These are phyloP conservation scores for Macquaria ambigua DNA, from an alignment of 2,113 vertebrate genomes.

Conservation along the genomic window DNA sequence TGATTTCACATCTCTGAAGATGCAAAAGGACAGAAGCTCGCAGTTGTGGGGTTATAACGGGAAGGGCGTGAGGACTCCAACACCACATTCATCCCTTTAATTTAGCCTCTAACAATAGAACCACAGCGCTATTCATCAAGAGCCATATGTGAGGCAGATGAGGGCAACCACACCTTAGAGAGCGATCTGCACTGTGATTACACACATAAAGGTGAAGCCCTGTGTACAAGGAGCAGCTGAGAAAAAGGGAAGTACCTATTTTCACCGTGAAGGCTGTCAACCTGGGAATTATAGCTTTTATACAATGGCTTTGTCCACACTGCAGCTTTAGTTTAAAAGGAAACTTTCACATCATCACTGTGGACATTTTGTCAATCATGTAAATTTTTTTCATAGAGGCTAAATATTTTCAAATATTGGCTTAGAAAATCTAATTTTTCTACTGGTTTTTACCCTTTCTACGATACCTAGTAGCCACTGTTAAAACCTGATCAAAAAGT, in stretches of 20 bases:
- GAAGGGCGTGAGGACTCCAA: slow-evolving; percentile 51
- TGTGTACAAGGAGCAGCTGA: neutral
- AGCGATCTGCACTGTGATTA: slow-evolving; percentile 24
- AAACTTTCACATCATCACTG: neutral
- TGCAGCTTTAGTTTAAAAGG: neutral
- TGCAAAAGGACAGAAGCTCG: slow-evolving; percentile 50
- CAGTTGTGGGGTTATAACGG: slow-evolving; percentile 29
- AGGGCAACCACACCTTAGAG: slow-evolving; percentile 50
- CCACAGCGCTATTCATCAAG: slow-evolving; percentile 35
- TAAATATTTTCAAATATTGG: neutral
- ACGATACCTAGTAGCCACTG: neutral
- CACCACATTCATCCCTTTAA: slow-evolving; percentile 59
- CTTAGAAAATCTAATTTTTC: neutral
- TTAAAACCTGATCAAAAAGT: neutral
- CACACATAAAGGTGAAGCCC: slow-evolving; percentile 2
- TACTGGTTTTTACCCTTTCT: neutral
- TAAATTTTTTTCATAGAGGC: neutral
- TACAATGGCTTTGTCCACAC: neutral
- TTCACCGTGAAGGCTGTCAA: neutral
- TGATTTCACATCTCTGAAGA: slow-evolving; percentile 70
- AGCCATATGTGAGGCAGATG: slow-evolving; percentile 33
- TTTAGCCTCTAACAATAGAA: slow-evolving; percentile 63
- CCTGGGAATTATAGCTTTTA: neutral
- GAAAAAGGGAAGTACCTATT: neutral
- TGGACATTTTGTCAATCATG: neutral